A percentile compares a stretch with the other conserved stretches of the same genome.
Evolutionary conservation across 1,140 invertebrate species (phyloP).

Genomic region (Megalopta genalis): DNA sequence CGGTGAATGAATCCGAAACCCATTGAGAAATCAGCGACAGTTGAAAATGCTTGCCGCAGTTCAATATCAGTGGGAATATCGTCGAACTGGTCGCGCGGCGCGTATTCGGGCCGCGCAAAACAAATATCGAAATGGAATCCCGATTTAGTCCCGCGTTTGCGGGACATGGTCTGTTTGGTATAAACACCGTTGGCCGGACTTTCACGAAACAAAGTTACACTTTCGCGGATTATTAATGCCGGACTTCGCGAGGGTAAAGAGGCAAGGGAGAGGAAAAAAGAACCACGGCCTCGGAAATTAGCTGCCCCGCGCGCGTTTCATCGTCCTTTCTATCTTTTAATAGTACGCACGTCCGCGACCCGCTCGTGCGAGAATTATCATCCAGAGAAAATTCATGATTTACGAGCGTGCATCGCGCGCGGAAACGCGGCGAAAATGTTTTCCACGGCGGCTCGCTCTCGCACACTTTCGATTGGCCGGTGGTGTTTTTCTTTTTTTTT

Average conservation of each 20-base stretch:
- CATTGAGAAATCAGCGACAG: background rate
- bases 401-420: background rate
- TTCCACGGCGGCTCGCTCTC: background rate
- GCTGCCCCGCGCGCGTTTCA: background rate
- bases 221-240: constrained; percentile 27
- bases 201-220: constrained; percentile 22
- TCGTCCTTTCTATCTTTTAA: constrained; percentile 2
- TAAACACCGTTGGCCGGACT: constrained; percentile 12
- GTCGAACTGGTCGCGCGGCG: constrained; percentile 18
- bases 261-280: background rate
- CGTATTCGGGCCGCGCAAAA: constrained; percentile 11
- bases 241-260: too few relatives aligned
- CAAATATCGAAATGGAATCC: constrained; percentile 15
- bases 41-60: background rate
- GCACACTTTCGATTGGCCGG: background rate
- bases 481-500: too few relatives aligned
- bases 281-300: background rate
- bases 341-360: background rate
- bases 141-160: background rate
- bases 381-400: constrained; percentile 16
- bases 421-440: background rate
- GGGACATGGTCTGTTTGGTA: constrained; percentile 19
- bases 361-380: background rate
- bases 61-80: background rate
- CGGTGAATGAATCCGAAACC: background rate